Conservation (phyloP, 1,140 invertebrate genomes). For the Ganaspis sp. region DNA sequence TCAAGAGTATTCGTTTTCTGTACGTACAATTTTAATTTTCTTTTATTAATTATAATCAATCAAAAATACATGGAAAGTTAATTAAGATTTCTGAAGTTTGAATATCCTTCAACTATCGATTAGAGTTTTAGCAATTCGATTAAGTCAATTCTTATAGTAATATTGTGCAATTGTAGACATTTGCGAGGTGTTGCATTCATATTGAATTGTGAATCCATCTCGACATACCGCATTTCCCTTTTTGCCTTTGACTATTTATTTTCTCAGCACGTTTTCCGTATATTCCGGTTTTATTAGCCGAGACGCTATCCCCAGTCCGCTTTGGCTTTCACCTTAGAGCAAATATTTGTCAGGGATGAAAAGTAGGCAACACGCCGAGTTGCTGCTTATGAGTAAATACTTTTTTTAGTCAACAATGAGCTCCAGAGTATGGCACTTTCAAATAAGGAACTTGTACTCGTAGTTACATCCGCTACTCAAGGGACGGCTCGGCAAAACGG, state of each 20-base stretch:
- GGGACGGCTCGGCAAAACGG: background rate
- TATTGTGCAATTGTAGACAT: conserved; percentile 55
- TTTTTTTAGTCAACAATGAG: conserved; percentile 44
- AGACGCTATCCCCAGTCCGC: conserved; percentile 49
- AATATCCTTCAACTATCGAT: too few relatives aligned
- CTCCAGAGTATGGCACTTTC: conserved; percentile 7
- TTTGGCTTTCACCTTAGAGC: conserved; percentile 56
- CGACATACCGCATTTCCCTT: conserved; percentile 57
- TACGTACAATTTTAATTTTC: too few relatives aligned
- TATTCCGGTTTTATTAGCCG: conserved; percentile 59
- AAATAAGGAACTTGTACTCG: conserved; percentile 19
- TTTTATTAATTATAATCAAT: too few relatives aligned
- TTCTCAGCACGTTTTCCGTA: conserved; percentile 55
- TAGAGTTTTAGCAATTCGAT: too few relatives aligned
- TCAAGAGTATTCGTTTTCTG: too few relatives aligned
- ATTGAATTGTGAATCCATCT: conserved; percentile 57
- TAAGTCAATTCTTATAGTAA: too few relatives aligned
- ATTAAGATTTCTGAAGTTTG: too few relatives aligned
- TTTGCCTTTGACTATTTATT: conserved; percentile 52
- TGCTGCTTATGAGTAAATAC: conserved; percentile 44
- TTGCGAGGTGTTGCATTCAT: conserved; percentile 51
- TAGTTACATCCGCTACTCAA: background rate
- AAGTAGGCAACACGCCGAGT: background rate
- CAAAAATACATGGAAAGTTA: too few relatives aligned
- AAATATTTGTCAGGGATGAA: conserved; percentile 60